These are phyloP conservation scores for Anarrhichthys ocellatus DNA, from an alignment of 2,113 vertebrate species.

Conservation along the genomic window DNA sequence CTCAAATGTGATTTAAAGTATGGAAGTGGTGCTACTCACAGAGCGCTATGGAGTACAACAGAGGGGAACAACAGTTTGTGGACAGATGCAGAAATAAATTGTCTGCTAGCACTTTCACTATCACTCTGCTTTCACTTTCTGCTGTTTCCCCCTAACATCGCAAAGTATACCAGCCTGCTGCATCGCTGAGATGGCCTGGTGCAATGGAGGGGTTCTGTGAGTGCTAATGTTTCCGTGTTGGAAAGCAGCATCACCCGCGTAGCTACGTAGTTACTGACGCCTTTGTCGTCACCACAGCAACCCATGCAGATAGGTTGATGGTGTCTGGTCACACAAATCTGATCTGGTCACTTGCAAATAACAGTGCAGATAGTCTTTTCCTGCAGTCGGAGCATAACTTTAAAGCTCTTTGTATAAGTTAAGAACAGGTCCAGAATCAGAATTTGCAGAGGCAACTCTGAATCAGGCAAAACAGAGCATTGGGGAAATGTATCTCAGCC, in stretches of 20 bases:
- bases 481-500: constrained; percentile 26
- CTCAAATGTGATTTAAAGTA: too few relatives aligned
- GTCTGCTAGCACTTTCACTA: background rate
- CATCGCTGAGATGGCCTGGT: background rate
- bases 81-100: background rate
- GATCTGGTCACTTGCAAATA: too few relatives aligned
- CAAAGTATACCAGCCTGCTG: background rate
- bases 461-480: constrained; percentile 4
- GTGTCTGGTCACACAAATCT: background rate
- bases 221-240: too few relatives aligned
- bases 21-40: too few relatives aligned
- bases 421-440: background rate
- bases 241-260: background rate
- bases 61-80: background rate
- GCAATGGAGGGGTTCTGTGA: too few relatives aligned
- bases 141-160: background rate
- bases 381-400: background rate
- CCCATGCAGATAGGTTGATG: too few relatives aligned
- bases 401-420: background rate
- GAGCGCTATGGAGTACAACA: too few relatives aligned
- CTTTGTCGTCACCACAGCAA: too few relatives aligned
- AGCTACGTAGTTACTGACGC: background rate
- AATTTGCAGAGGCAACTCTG: constrained; percentile 1
- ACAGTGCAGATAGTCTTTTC: background rate
- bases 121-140: background rate